phyloP scores from a whole-genome alignment of 2,888 invertebrate genomes.

The Melipona bicolor region DNA sequence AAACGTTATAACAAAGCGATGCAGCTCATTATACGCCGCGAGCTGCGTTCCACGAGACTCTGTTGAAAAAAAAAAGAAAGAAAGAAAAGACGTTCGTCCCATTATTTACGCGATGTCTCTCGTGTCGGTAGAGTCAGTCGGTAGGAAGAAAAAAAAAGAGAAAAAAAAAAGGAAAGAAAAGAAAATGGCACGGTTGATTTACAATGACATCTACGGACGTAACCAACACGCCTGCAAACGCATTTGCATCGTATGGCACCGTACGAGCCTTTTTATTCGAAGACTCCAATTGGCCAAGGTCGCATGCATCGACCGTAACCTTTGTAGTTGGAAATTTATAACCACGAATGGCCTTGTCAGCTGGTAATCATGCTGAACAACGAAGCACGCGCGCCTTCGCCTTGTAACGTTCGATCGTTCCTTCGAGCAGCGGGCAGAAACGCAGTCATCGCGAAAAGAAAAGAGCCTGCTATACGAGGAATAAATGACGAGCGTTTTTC shows the following conservation, averaged over 20 bases:
- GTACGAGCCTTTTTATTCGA: conserved; percentile 34
- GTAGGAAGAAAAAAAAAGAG: too few relatives aligned
- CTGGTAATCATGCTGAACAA: conserved; percentile 48
- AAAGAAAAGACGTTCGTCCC: neutral
- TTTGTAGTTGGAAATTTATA: conserved; percentile 59
- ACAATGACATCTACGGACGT: conserved; percentile 15
- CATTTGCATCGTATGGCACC: conserved; percentile 53
- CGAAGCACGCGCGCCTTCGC: neutral
- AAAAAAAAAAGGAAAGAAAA: too few relatives aligned
- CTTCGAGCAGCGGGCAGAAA: conserved; percentile 6
- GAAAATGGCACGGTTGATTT: conserved; percentile 38
- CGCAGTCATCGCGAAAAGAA: neutral
- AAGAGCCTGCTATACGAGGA: neutral
- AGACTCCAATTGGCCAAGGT: conserved; percentile 50
- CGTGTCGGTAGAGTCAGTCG: neutral
- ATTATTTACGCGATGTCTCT: conserved; percentile 27
- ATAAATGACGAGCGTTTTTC: neutral
- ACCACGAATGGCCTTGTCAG: conserved; percentile 57
- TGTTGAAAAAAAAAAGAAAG: neutral
- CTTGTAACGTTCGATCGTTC: conserved; percentile 51
- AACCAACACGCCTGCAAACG: conserved; percentile 13
- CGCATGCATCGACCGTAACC: conserved; percentile 41
- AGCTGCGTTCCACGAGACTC: neutral
- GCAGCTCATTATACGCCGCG: conserved; percentile 17
- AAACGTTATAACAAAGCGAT: conserved; percentile 14